Conservation (phyloP, 2,797 vertebrate species). For the Gymnothorax javanicus region DNA sequence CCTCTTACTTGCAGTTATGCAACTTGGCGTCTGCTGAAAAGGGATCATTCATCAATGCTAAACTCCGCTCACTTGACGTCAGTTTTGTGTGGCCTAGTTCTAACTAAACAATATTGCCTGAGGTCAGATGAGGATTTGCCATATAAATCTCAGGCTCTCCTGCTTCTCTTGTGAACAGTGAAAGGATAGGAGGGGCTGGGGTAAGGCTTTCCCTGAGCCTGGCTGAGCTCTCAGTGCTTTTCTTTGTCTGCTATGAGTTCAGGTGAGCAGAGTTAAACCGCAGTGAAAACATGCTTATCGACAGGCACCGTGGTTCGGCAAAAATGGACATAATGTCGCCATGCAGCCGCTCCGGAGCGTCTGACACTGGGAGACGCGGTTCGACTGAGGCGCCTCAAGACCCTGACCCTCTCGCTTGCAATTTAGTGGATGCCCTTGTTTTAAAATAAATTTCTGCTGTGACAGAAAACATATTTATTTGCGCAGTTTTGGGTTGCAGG, state of each 20-base stretch:
- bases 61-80: neutral
- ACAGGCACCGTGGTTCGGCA: conserved; percentile 3
- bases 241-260: neutral
- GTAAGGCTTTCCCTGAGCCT: neutral
- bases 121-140: conserved; percentile 4
- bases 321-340: conserved; percentile 46
- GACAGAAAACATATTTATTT: neutral
- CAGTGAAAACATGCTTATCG: neutral
- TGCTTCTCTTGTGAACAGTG: neutral
- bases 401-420: neutral
- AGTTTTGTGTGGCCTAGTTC: neutral
- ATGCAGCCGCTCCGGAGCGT: conserved; percentile 15
- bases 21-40: neutral
- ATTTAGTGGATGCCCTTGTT: neutral
- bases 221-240: neutral
- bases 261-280: neutral
- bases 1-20: neutral
- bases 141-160: neutral
- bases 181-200: neutral
- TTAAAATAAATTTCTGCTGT: neutral
- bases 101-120: neutral
- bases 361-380: neutral
- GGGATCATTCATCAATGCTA: neutral
- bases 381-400: neutral
- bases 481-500: neutral